Percentiles rank a stretch among this genome's conserved stretches.
These are phyloP conservation scores for Enteromius radiatus DNA, from an alignment of 2,797 vertebrate species.

Conservation along the genomic window DNA sequence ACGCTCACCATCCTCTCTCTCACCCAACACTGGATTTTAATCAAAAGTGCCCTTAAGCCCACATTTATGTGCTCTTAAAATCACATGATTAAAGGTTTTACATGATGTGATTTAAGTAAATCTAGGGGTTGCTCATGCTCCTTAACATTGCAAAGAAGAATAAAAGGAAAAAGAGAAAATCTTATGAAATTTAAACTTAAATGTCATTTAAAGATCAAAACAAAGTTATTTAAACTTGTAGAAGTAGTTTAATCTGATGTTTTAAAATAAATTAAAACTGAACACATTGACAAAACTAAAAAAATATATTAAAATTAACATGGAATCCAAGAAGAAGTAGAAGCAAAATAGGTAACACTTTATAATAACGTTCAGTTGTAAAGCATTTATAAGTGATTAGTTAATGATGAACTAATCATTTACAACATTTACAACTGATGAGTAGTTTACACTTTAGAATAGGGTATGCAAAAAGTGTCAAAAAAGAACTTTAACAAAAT, in stretches of 20 bases:
- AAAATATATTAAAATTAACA: not conserved
- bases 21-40: conserved; percentile 73
- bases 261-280: not conserved
- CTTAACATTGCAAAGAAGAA: conserved; percentile 43
- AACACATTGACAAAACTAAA: not conserved
- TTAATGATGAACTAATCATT: too few species aligned
- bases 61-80: conserved; percentile 72
- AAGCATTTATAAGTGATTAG: too few species aligned
- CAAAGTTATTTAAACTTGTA: too few species aligned
- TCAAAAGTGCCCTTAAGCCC: conserved; percentile 71
- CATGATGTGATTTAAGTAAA: conserved; percentile 75
- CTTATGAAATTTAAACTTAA: not conserved
- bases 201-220: not conserved
- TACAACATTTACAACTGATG: too few species aligned
- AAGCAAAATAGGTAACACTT: too few species aligned
- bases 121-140: conserved; percentile 21
- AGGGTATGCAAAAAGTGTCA: too few species aligned
- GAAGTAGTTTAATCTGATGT: not conserved
- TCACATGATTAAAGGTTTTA: conserved; percentile 70
- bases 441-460: too few species aligned
- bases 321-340: not conserved
- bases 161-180: not conserved
- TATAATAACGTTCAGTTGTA: too few species aligned
- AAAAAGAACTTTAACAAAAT: too few species aligned
- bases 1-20: conserved; percentile 63